Conservation (phyloP, 37 sponge, comb jelly and placozoan species). For the Axinella damicornis region DNA sequence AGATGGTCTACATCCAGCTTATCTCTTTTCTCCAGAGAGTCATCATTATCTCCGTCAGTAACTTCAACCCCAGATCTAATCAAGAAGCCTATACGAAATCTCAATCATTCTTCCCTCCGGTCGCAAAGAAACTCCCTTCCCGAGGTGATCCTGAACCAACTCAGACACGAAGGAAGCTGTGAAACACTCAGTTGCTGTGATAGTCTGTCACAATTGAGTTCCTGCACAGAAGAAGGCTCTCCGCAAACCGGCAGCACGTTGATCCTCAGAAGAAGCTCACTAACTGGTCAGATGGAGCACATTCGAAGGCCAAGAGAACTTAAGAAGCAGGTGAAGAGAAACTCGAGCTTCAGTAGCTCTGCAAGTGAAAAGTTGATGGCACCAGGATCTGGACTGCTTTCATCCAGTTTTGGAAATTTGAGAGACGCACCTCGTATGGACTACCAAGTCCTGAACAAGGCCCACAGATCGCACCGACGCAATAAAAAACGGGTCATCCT, state of each 20-base stretch:
- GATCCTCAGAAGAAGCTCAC: conserved; percentile 52
- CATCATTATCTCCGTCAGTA: not conserved
- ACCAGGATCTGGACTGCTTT: too few relatives aligned
- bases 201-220: conserved; percentile 15
- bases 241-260: conserved; percentile 2
- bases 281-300: conserved; percentile 56
- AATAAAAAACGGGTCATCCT: too few relatives aligned
- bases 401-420: too few relatives aligned
- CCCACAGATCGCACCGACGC: too few relatives aligned
- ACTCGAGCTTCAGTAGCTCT: too few relatives aligned
- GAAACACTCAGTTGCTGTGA: not conserved
- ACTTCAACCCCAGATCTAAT: not conserved
- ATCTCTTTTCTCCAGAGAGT: not conserved
- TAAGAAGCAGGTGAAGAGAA: too few relatives aligned
- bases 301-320: not conserved
- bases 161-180: not conserved
- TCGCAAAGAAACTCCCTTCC: conserved; percentile 15
- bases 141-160: not conserved
- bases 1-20: too few relatives aligned
- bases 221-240: conserved; percentile 4
- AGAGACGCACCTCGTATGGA: too few relatives aligned
- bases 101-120: not conserved
- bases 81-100: not conserved
- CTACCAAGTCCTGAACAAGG: too few relatives aligned
- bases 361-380: too few relatives aligned